Evolutionary conservation across 1,140 invertebrate genomes (phyloP), one percentile per base, ranked within the genome.

Genomic region (Lordiphosa stackelbergi): DNA sequence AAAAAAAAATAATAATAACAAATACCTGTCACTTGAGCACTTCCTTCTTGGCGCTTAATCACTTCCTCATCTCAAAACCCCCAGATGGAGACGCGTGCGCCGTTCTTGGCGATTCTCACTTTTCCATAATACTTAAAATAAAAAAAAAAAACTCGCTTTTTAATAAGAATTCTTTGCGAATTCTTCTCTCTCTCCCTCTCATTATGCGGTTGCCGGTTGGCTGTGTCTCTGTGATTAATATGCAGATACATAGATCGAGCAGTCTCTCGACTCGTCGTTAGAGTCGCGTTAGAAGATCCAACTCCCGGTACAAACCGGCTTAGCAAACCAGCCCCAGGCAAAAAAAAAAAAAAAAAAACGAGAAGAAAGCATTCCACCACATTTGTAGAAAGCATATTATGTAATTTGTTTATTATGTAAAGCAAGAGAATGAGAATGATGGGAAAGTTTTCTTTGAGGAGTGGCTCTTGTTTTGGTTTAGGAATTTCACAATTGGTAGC

Each of bases 161-260:
- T 78, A 79, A 78, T 78, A 78, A 78, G 73, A 79, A 79, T 79
- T 78, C 74, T 31, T 79, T 78, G 74, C 74, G 65, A 78, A 78
- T 78, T 73, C 73, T 71, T 53, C 37, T 48, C 55, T 48, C 55
- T 28, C 47, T 42, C 22, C 43, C 28, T 49, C 55, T 40, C 47
- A 51, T 52, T 46, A 35, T 35, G 34, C n/a, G 41, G 56, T 31
- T 31, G 28, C 28, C 28, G 28, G 28, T 31, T 31, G 28, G 28
- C 28, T 31, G 22, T 45, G n/a, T 31, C 38, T 49, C 43, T 64
- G 60, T 64, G 61, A 64, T 64, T 64, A 64, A 64, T 64, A 64
- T 64, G 61, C 61, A 64, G 61, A 64, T 64, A 61, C 28, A 61
- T 38, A 64, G 49, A 61, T 34, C 61, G 49, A 38, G 28, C 28